Conservation (phyloP, 2,888 invertebrate genomes). For the Phalangium opilio region DNA sequence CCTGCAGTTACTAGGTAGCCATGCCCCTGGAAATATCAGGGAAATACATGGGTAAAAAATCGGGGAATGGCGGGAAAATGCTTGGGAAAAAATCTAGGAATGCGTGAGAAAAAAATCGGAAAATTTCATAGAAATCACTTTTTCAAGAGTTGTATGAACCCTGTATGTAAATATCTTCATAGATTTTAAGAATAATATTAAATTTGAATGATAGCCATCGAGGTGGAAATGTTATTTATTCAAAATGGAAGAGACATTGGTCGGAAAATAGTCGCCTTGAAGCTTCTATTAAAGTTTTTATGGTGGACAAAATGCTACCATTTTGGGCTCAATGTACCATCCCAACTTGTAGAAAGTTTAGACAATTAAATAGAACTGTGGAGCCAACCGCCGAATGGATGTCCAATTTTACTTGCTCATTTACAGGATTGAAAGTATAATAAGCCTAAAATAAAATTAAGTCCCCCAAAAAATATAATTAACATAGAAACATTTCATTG, state of each 20-base stretch:
- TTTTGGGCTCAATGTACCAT: slow-evolving; percentile 32
- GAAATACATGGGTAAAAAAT: too few species aligned
- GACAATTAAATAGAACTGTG: slow-evolving; percentile 24
- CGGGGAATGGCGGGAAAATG: too few species aligned
- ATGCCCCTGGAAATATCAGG: too few species aligned
- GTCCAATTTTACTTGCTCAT: slow-evolving; percentile 7
- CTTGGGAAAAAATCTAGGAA: too few species aligned
- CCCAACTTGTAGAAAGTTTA: slow-evolving; percentile 30
- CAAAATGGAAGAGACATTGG: slow-evolving; percentile 29
- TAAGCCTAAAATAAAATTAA: too few species aligned
- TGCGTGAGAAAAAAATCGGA: too few species aligned
- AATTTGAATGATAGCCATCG: slow-evolving; percentile 3
- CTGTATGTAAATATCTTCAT: too few species aligned
- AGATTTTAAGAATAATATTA: too few species aligned
- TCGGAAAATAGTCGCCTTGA: slow-evolving; percentile 26
- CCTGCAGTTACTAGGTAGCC: too few species aligned
- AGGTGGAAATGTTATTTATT: slow-evolving; percentile 6
- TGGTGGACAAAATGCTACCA: slow-evolving; percentile 29
- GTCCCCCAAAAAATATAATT: too few species aligned
- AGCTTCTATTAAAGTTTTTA: slow-evolving; percentile 26
- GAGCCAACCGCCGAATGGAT: slow-evolving; percentile 8
- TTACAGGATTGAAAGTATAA: neutral
- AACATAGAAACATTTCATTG: neutral
- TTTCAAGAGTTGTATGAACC: too few species aligned
- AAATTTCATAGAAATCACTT: too few species aligned